Base-by-base conservation (phyloP, 2,113 vertebrate genomes). In the Rattus rattus region DNA sequence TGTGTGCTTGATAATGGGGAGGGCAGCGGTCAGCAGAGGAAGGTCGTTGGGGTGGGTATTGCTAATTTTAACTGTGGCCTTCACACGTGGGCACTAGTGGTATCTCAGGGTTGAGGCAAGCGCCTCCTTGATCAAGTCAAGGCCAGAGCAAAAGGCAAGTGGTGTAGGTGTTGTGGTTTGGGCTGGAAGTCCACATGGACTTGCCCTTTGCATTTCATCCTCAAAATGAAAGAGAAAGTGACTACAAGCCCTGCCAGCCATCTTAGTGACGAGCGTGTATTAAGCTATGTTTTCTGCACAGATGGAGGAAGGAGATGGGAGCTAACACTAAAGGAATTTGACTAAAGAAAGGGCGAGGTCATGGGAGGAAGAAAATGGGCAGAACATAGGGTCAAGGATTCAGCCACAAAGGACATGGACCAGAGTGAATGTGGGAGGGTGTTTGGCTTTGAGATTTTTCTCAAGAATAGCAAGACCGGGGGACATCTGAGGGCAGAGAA, bases 11-110 rank as follows among this genome's bases (percentile, higher is more conserved):
- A 94, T 96, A 93, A 89, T 85, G 43, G 94, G 90, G 89, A 63
- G 81, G 96, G 97, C 65, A 49, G 90, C 90, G 97, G 97, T 96
- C 95, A 49, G 97, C 88, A 96, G 91, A 91, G 88, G 85, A 92
- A 95, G 95, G 91, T 94, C 97, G 91, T 7, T 39, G 49, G 59
- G 1, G 92, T 87, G 87, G 87, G 52, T 65, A 95, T 47, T 11
- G 43, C 28, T 96, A 81, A 36, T 59, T 86, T 65, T 65, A 75
- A n/a, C 84, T 16, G 0, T 17, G 4, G 69, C 54, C 47, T 91
- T 80, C 52, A 39, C 39, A 20, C 14, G 49, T 67, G 88, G 75
- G 80, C 19, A 5, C 67, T n/a, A 28, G 26, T 33, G 28, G 20
- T 28, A n/a, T 72, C 52, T 7, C 1, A 6, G 75, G 79, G 56